Conservation (phyloP, 1,140 invertebrate species). For the Trichonephila inaurata region DNA sequence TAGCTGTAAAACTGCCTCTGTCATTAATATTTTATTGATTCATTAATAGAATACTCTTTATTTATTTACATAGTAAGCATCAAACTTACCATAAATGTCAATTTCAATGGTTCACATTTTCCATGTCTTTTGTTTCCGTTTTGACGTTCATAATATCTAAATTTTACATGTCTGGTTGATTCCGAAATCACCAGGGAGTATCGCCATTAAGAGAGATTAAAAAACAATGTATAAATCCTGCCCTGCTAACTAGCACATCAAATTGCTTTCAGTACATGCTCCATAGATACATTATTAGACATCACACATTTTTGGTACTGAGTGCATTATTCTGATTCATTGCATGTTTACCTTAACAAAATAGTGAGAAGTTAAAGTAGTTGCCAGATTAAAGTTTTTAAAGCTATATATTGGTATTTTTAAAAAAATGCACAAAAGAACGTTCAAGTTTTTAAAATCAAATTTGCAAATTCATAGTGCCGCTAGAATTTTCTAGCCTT, state of each 20-base stretch:
- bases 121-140: not conserved
- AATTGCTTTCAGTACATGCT: slow-evolving; percentile 22
- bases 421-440: slow-evolving; percentile 43
- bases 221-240: slow-evolving; percentile 31
- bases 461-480: slow-evolving; percentile 67
- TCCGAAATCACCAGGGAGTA: slow-evolving; percentile 46
- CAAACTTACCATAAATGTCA: slow-evolving; percentile 19
- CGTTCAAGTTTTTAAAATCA: slow-evolving; percentile 67
- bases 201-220: slow-evolving; percentile 50
- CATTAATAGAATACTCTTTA: slow-evolving; percentile 9
- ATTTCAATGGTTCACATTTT: slow-evolving; percentile 47
- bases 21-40: slow-evolving; percentile 43
- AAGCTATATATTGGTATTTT: slow-evolving; percentile 65
- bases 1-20: slow-evolving; percentile 25
- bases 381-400: slow-evolving; percentile 53
- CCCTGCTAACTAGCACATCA: slow-evolving; percentile 2
- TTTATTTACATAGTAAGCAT: slow-evolving; percentile 50
- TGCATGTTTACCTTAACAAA: slow-evolving; percentile 34
- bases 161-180: slow-evolving; percentile 39
- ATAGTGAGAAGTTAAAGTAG: slow-evolving; percentile 61
- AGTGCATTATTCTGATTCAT: slow-evolving; percentile 10
- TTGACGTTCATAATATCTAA: slow-evolving; percentile 9
- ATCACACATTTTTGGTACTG: not conserved
- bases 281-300: slow-evolving; percentile 7
- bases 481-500: slow-evolving; percentile 67